These are phyloP conservation scores for Myotis vivesi DNA, from an alignment of 2,797 vertebrate genomes.

Conservation along the genomic window DNA sequence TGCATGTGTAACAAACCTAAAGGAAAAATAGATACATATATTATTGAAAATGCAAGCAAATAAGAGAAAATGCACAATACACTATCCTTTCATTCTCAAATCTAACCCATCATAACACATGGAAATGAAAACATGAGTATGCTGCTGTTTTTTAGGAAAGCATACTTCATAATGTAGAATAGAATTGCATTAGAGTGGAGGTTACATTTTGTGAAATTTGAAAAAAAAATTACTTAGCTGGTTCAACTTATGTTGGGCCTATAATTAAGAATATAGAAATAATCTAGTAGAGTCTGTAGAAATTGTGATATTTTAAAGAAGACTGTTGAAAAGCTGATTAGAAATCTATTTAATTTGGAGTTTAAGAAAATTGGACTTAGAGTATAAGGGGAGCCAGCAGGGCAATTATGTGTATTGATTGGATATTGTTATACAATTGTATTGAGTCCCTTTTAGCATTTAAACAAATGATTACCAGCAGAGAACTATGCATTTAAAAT, in stretches of 20 bases:
- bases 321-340: neutral
- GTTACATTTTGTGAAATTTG: conserved; percentile 30
- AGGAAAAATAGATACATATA: neutral
- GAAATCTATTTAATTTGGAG: neutral
- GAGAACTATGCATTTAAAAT: conserved; percentile 10
- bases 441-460: conserved; percentile 14
- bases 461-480: conserved; percentile 39
- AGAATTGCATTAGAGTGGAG: neutral
- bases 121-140: neutral
- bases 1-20: neutral
- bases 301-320: conserved; percentile 14
- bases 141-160: neutral
- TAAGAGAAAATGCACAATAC: neutral
- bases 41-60: neutral
- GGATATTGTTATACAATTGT: neutral
- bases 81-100: neutral
- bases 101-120: neutral
- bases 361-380: neutral
- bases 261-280: conserved; percentile 39
- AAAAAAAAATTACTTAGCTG: neutral
- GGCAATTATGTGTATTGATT: neutral
- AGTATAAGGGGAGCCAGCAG: neutral
- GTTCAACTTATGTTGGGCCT: neutral
- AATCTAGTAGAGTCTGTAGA: neutral
- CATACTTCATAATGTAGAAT: neutral